Evolutionary conservation across 2,113 vertebrate species (phyloP).

Genomic region (Salvelinus sp.): DNA sequence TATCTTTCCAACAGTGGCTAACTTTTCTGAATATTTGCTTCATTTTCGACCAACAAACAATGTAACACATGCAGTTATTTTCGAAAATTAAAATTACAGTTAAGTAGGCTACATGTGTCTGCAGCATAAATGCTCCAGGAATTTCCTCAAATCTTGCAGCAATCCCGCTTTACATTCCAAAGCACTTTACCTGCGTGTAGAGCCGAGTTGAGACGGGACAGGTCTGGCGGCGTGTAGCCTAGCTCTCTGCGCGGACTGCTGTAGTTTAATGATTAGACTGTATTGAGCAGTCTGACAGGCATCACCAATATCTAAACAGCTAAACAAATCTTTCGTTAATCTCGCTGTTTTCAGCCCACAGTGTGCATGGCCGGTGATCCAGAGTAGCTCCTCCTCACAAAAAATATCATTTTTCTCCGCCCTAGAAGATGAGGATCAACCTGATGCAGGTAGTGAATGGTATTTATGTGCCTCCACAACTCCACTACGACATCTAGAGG

Average conservation of each 20-base stretch:
- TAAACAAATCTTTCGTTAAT: conserved; percentile 14
- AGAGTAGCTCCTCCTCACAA: conserved; percentile 65
- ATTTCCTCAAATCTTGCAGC: conserved; percentile 69
- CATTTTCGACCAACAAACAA: not conserved
- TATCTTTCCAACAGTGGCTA: not conserved
- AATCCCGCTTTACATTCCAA: conserved; percentile 70
- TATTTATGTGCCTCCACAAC: conserved; percentile 25
- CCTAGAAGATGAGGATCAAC: conserved; percentile 48
- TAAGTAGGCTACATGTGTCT: conserved; percentile 46
- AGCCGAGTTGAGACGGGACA: not conserved
- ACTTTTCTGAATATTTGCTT: not conserved
- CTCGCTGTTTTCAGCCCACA: conserved; percentile 38
- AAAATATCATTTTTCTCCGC: conserved; percentile 62
- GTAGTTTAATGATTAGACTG: conserved; percentile 46
- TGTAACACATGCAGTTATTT: not conserved
- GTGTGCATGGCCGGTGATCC: conserved; percentile 29
- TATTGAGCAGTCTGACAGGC: conserved; percentile 32
- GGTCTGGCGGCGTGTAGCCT: conserved; percentile 14
- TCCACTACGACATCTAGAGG: conserved; percentile 59
- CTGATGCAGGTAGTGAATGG: conserved; percentile 62
- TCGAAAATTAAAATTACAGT: conserved; percentile 20
- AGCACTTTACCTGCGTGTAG: conserved; percentile 67
- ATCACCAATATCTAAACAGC: conserved; percentile 46
- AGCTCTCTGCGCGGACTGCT: conserved; percentile 31
- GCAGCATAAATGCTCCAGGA: conserved; percentile 60